phyloP scores from a whole-genome alignment of 2,888 invertebrate genomes.

The Perdita meconis region DNA sequence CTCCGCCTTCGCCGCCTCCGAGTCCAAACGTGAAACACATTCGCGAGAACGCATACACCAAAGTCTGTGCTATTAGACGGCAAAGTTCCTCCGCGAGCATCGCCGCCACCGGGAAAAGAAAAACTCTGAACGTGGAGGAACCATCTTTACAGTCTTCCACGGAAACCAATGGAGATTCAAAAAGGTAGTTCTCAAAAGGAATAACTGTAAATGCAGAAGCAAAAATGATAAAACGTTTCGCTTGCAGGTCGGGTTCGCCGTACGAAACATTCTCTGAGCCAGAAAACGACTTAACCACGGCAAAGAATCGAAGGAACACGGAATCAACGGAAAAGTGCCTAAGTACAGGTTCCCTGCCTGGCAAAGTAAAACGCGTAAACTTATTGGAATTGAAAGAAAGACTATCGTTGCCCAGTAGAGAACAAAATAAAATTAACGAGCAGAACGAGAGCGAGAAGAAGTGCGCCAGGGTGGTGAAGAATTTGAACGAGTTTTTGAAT shows the following conservation, averaged over 20 bases:
- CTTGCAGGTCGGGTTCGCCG: slow-evolving; percentile 72
- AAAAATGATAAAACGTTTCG: slow-evolving; percentile 33
- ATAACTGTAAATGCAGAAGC: slow-evolving; percentile 16
- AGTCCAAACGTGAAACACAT: slow-evolving; percentile 90
- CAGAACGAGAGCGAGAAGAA: slow-evolving; percentile 77
- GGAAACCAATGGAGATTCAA: slow-evolving; percentile 70
- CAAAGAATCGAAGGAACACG: slow-evolving; percentile 76
- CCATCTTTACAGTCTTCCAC: slow-evolving; percentile 79
- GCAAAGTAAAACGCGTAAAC: slow-evolving; percentile 72
- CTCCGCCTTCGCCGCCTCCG: slow-evolving; percentile 88
- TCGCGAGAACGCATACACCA: slow-evolving; percentile 94
- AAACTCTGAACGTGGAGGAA: slow-evolving; percentile 92
- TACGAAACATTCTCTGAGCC: slow-evolving; percentile 74
- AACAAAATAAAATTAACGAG: slow-evolving; percentile 67
- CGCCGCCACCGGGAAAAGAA: slow-evolving; percentile 87
- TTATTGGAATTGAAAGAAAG: slow-evolving; percentile 71
- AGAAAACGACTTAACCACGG: slow-evolving; percentile 74
- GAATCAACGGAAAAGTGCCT: slow-evolving; percentile 79
- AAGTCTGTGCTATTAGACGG: slow-evolving; percentile 93
- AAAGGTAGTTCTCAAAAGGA: slow-evolving; percentile 66
- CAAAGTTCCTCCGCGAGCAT: slow-evolving; percentile 93
- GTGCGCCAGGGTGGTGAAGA: slow-evolving; percentile 88
- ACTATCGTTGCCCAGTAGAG: slow-evolving; percentile 55
- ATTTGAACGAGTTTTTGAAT: slow-evolving; percentile 93
- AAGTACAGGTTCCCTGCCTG: slow-evolving; percentile 74